phyloP scores from a whole-genome alignment of 2,113 vertebrate genomes.

The Silurus meridionalis region DNA sequence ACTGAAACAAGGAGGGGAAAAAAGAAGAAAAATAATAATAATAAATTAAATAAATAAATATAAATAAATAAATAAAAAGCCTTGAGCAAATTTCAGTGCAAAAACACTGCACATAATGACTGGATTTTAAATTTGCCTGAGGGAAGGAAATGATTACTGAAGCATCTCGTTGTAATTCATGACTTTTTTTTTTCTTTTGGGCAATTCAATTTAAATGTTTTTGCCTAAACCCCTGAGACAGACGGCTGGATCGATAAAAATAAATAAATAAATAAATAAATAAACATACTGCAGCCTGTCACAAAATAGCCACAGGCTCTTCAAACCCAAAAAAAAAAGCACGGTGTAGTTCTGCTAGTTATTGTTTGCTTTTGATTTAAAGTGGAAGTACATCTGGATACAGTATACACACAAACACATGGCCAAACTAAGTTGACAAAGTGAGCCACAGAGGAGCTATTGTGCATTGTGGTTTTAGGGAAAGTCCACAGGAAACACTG shows the following conservation, averaged over 20 bases:
- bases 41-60: background rate
- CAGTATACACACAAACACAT: background rate
- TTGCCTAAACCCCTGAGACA: background rate
- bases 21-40: background rate
- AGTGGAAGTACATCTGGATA: background rate
- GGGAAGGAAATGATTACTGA: background rate
- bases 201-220: background rate
- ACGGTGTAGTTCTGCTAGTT: background rate
- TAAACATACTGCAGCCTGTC: background rate
- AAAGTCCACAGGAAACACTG: background rate
- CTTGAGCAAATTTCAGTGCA: background rate
- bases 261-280: too few species aligned
- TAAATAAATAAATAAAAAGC: background rate
- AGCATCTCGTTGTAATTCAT: background rate
- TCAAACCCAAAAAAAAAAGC: background rate
- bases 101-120: background rate
- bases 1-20: too few species aligned
- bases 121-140: background rate
- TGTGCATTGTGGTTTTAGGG: background rate
- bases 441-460: background rate
- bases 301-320: background rate
- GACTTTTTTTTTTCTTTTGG: background rate
- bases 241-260: background rate
- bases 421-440: background rate
- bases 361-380: background rate